Evolutionary conservation across 2,797 vertebrate genomes (phyloP).

Genomic region (Neosilurus mollespiculum): DNA sequence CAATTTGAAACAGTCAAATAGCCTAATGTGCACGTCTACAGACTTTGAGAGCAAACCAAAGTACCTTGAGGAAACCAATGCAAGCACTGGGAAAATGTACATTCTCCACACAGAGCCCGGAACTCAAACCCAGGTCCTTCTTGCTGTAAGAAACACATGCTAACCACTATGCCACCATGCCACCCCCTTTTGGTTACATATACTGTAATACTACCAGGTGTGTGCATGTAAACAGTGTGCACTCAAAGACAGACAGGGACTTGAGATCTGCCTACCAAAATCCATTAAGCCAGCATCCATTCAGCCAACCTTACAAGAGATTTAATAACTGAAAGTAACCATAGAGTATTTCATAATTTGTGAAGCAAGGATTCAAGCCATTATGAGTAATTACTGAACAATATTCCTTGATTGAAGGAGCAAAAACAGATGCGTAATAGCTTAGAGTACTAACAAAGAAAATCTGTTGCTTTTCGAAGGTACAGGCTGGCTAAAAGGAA

Average conservation of each 20-base stretch:
- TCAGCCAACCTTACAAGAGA: background rate
- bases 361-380: slow-evolving; percentile 8
- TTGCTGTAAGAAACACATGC: no score
- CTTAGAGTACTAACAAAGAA: background rate
- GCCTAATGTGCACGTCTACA: no score
- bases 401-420: slow-evolving; percentile 15
- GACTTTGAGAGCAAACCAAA: no score
- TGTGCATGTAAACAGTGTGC: background rate
- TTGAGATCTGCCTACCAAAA: background rate
- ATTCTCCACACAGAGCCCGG: no score
- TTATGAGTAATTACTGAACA: slow-evolving; percentile 19
- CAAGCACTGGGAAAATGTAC: no score
- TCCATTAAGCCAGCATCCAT: background rate
- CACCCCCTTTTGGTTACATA: background rate
- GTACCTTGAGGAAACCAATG: no score
- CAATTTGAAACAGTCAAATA: no score
- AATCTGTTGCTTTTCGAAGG: background rate
- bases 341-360: slow-evolving; percentile 6
- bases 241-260: background rate
- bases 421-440: slow-evolving; percentile 10
- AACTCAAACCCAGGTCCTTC: no score
- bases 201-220: background rate
- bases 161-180: no score
- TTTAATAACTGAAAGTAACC: slow-evolving; percentile 16
- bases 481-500: background rate